These are phyloP conservation scores for Drosophila subpulchrella DNA, from an alignment of 1,140 invertebrate genomes.

Conservation along the genomic window DNA sequence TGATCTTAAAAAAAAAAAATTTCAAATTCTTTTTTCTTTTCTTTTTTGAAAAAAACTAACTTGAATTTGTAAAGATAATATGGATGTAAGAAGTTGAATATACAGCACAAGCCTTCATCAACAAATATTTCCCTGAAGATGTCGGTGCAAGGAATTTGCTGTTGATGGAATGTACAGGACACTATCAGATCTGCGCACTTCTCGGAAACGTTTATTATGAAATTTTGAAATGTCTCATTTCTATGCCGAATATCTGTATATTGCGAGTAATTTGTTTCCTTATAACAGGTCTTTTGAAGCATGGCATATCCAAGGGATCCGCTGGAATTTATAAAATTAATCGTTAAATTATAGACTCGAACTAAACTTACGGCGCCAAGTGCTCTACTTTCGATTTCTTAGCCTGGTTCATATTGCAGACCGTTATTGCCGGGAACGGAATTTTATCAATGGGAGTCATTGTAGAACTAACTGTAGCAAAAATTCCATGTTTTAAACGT, in stretches of 20 bases:
- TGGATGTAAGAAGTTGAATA: conserved; percentile 90
- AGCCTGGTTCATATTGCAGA: conserved; percentile 92
- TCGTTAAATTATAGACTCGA: too few relatives aligned
- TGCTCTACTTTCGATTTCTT: conserved; percentile 85
- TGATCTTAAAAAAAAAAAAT: conserved; percentile 11
- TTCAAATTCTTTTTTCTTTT: not conserved
- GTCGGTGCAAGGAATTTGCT: conserved; percentile 87
- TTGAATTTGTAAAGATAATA: conserved; percentile 87
- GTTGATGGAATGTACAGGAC: conserved; percentile 46
- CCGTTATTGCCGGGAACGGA: conserved; percentile 92
- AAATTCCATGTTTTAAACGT: not conserved
- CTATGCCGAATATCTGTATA: conserved; percentile 34
- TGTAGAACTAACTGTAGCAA: conserved; percentile 85
- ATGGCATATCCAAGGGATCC: conserved; percentile 59
- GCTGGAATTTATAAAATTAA: conserved; percentile 17
- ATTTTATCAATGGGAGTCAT: conserved; percentile 87
- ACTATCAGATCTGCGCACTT: conserved; percentile 69
- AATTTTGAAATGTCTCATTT: conserved; percentile 58
- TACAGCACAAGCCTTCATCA: conserved; percentile 93
- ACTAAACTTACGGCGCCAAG: conserved; percentile 46
- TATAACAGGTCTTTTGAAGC: conserved; percentile 69
- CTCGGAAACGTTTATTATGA: conserved; percentile 53
- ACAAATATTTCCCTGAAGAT: conserved; percentile 91
- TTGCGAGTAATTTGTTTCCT: conserved; percentile 49
- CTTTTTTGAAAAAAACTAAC: conserved; percentile 7